Percentiles rank a stretch among this genome's conserved stretches.
Evolutionary conservation across 1,140 invertebrate genomes (phyloP).

Genomic region (Pogonus chalceus): DNA sequence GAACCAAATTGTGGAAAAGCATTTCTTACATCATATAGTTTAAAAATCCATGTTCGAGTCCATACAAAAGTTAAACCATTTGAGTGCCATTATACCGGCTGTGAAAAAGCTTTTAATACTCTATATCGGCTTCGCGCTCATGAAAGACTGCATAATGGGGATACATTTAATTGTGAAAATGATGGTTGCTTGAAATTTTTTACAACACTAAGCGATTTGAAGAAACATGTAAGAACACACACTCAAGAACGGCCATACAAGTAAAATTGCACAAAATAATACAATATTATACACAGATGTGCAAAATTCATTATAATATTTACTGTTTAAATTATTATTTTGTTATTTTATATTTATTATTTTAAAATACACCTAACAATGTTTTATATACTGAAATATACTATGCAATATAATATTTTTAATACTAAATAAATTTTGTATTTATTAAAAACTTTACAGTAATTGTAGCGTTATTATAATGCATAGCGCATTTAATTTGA

Average conservation of each 20-base stretch:
- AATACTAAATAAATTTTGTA: too few relatives aligned
- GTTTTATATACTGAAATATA: too few relatives aligned
- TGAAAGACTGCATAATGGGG: slow-evolving; percentile 82
- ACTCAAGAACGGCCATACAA: slow-evolving; percentile 87
- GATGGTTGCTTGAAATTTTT: slow-evolving; percentile 83
- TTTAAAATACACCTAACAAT: too few relatives aligned
- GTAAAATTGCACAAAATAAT: too few relatives aligned
- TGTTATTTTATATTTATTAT: too few relatives aligned
- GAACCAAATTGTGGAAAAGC: slow-evolving; percentile 82
- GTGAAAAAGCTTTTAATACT: slow-evolving; percentile 90
- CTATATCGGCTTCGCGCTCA: slow-evolving; percentile 87
- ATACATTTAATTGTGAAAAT: slow-evolving; percentile 88
- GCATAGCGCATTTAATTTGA: too few relatives aligned
- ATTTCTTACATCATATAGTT: slow-evolving; percentile 88
- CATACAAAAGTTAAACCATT: slow-evolving; percentile 93
- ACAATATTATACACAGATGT: too few relatives aligned
- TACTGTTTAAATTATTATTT: too few relatives aligned
- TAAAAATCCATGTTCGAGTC: slow-evolving; percentile 89
- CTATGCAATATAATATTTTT: too few relatives aligned
- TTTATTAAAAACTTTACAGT: too few relatives aligned
- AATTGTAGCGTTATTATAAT: too few relatives aligned
- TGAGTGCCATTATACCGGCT: slow-evolving; percentile 62
- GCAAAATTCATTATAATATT: too few relatives aligned
- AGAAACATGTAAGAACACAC: slow-evolving; percentile 86
- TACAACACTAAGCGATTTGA: slow-evolving; percentile 85